These are phyloP conservation scores for Limnephilus marmoratus DNA, from an alignment of 2,888 invertebrate genomes.

Conservation along the genomic window DNA sequence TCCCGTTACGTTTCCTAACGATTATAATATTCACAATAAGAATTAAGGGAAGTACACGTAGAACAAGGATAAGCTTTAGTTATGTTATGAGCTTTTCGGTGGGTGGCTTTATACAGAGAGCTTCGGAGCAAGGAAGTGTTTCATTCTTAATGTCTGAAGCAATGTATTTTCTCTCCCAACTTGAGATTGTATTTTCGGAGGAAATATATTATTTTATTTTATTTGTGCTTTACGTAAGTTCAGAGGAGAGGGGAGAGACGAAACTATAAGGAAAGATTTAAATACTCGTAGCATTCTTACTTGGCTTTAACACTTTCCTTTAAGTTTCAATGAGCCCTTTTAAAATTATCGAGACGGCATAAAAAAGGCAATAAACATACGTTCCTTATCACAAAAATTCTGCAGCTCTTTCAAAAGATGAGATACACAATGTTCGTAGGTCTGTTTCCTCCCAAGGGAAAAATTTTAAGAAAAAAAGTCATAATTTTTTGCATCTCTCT, in stretches of 20 bases:
- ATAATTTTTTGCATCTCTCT: no score
- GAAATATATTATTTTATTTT: not conserved
- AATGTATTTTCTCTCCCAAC: not conserved
- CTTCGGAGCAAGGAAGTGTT: not conserved
- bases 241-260: not conserved
- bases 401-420: no score
- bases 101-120: not conserved
- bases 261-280: not conserved
- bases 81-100: not conserved
- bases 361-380: no score
- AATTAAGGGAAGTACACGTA: not conserved
- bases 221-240: not conserved
- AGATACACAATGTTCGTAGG: no score
- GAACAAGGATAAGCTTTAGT: not conserved
- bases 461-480: no score
- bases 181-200: not conserved
- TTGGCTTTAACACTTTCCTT: not conserved
- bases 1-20: not conserved
- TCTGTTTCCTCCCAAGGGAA: no score
- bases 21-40: not conserved
- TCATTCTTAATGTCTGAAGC: not conserved
- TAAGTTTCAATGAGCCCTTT: no score
- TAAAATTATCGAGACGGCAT: no score
- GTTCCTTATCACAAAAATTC: no score
- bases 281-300: not conserved